These are phyloP conservation scores for Galeopsomyia nigrocyanea DNA, from an alignment of 2,888 invertebrate species.

Conservation along the genomic window DNA sequence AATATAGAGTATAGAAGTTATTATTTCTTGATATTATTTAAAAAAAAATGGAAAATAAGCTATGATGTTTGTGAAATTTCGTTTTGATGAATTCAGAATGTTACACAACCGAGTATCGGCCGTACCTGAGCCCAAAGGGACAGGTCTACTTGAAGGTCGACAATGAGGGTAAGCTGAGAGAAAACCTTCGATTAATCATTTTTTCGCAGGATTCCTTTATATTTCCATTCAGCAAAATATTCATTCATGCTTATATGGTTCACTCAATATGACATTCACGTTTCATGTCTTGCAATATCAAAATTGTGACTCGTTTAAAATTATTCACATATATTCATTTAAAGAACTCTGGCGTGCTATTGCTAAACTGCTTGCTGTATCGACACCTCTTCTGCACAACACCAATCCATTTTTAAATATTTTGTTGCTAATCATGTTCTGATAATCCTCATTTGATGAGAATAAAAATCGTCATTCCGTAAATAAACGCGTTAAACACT, in stretches of 20 bases:
- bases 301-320: neutral
- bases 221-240: slow-evolving; percentile 56
- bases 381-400: slow-evolving; percentile 24
- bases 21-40: too few relatives aligned
- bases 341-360: slow-evolving; percentile 29
- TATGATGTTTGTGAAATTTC: slow-evolving; percentile 50
- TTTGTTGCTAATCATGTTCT: too few relatives aligned
- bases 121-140: slow-evolving; percentile 83
- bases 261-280: slow-evolving; percentile 40
- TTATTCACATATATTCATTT: neutral
- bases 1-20: too few relatives aligned
- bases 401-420: too few relatives aligned
- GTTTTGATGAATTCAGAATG: slow-evolving; percentile 67
- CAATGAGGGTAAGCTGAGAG: slow-evolving; percentile 81
- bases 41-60: neutral
- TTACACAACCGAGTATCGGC: slow-evolving; percentile 81
- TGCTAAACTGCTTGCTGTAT: slow-evolving; percentile 41
- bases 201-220: slow-evolving; percentile 57
- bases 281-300: slow-evolving; percentile 28
- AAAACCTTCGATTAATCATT: slow-evolving; percentile 64
- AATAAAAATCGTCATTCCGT: neutral
- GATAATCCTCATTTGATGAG: too few relatives aligned
- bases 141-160: slow-evolving; percentile 88
- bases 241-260: slow-evolving; percentile 48
- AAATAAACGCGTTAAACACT: neutral